A percentile compares a stretch with the other conserved stretches of the same genome.
These are phyloP conservation scores for Asbolus verrucosus DNA, from an alignment of 1,140 invertebrate genomes.

Conservation along the genomic window DNA sequence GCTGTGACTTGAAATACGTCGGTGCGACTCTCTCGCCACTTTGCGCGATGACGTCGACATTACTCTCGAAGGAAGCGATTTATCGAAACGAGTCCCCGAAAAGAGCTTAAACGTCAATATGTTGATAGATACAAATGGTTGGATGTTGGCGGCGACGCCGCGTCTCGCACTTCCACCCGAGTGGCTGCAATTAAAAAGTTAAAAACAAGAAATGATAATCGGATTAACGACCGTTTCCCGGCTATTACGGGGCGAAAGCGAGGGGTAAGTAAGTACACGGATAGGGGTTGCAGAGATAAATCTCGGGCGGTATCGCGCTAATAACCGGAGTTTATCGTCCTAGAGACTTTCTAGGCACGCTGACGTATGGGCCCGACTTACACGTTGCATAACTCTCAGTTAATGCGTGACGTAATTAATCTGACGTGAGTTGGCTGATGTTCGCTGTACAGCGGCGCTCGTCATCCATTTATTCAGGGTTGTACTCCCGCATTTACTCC, in stretches of 20 bases:
- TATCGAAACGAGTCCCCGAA: slow-evolving; percentile 31
- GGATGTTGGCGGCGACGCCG: neutral
- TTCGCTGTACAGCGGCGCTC: too few relatives aligned
- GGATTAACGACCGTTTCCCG: neutral
- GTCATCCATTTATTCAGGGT: too few relatives aligned
- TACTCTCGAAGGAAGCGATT: slow-evolving; percentile 40
- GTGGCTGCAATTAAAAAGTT: too few relatives aligned
- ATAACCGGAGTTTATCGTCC: slow-evolving; percentile 29
- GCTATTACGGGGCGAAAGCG: neutral
- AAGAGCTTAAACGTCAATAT: slow-evolving; percentile 49
- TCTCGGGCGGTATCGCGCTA: slow-evolving; percentile 8
- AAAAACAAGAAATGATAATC: slow-evolving; percentile 7
- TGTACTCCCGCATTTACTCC: too few relatives aligned
- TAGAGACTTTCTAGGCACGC: neutral
- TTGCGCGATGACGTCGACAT: slow-evolving; percentile 34
- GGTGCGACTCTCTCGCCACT: too few relatives aligned
- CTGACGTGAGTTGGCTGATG: slow-evolving; percentile 11
- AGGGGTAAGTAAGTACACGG: neutral
- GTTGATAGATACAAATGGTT: slow-evolving; percentile 46
- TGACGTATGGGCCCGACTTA: slow-evolving; percentile 22
- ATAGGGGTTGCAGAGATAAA: slow-evolving; percentile 14
- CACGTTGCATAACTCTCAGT: slow-evolving; percentile 19
- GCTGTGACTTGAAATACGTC: slow-evolving; percentile 2
- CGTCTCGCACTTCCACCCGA: slow-evolving; percentile 4
- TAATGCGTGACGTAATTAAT: slow-evolving; percentile 33